Percentiles rank a stretch among this genome's conserved stretches.
These are phyloP conservation scores for Podilymbus podiceps DNA, from an alignment of 2,113 vertebrate genomes.

Conservation along the genomic window DNA sequence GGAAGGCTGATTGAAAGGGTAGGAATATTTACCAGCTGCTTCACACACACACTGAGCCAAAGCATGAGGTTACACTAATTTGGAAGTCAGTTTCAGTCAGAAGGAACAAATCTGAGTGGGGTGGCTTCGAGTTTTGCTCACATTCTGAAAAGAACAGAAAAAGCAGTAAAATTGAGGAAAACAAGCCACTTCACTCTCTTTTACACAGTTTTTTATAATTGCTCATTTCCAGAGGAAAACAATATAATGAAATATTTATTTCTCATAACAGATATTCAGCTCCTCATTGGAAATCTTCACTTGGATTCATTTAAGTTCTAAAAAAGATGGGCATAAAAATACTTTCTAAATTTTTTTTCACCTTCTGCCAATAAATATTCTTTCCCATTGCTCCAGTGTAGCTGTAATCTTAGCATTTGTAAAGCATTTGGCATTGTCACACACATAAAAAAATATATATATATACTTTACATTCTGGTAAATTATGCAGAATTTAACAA, in stretches of 20 bases:
- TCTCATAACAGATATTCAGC: background rate
- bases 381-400: background rate
- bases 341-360: conserved; percentile 6
- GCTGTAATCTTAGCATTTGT: background rate
- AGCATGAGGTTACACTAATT: background rate
- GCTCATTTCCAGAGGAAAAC: conserved; percentile 17
- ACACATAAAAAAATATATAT: background rate
- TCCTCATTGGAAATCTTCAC: background rate
- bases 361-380: background rate
- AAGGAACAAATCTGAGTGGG: background rate
- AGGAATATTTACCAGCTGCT: background rate
- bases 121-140: background rate
- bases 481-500: background rate
- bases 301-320: background rate
- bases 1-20: background rate
- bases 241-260: background rate
- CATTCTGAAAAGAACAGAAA: background rate
- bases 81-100: background rate
- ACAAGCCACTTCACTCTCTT: background rate
- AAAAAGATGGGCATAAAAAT: background rate
- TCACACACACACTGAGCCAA: background rate
- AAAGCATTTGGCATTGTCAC: background rate
- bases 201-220: conserved; percentile 8
- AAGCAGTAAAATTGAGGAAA: background rate
- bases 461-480: background rate